Percentiles rank a stretch among this genome's conserved stretches.
Evolutionary conservation across 2,797 vertebrate genomes (phyloP).

Genomic region (Lutra lutra): DNA sequence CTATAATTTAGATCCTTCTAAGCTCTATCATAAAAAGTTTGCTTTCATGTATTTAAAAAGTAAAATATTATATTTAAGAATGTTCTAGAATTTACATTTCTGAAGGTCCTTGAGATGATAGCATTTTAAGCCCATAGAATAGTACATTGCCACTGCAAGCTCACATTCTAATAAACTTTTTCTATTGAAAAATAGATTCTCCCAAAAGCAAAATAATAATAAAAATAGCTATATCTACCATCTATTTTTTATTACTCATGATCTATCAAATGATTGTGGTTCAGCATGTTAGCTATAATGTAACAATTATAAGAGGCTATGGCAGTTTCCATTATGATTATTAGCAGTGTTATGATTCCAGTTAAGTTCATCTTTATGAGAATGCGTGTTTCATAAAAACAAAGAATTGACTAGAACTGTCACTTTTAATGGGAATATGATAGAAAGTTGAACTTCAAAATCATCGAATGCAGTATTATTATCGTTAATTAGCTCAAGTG

Average conservation of each 20-base stretch:
- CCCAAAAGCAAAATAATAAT: conserved; percentile 13
- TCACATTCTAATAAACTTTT: conserved; percentile 18
- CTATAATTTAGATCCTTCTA: neutral
- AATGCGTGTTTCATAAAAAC: neutral
- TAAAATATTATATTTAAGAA: conserved; percentile 15
- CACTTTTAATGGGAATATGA: conserved; percentile 57
- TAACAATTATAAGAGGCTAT: conserved; percentile 52
- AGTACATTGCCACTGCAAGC: neutral
- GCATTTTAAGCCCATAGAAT: neutral
- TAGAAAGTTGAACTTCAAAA: conserved; percentile 58
- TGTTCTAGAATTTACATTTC: conserved; percentile 13
- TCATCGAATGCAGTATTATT: conserved; percentile 26
- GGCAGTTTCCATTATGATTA: conserved; percentile 43
- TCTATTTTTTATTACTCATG: conserved; percentile 20
- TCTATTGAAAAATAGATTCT: conserved; percentile 39
- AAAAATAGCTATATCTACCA: neutral
- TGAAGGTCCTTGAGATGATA: neutral
- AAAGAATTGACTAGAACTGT: conserved; percentile 26
- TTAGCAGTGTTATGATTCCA: conserved; percentile 36
- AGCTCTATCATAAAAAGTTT: neutral
- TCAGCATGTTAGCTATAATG: conserved; percentile 20
- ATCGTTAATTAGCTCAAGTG: conserved; percentile 39
- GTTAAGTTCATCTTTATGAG: conserved; percentile 53
- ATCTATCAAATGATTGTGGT: conserved; percentile 14
- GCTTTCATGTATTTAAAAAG: conserved; percentile 23